Conservation (phyloP, 2,113 vertebrate genomes). For the Alaudala cheleensis region DNA sequence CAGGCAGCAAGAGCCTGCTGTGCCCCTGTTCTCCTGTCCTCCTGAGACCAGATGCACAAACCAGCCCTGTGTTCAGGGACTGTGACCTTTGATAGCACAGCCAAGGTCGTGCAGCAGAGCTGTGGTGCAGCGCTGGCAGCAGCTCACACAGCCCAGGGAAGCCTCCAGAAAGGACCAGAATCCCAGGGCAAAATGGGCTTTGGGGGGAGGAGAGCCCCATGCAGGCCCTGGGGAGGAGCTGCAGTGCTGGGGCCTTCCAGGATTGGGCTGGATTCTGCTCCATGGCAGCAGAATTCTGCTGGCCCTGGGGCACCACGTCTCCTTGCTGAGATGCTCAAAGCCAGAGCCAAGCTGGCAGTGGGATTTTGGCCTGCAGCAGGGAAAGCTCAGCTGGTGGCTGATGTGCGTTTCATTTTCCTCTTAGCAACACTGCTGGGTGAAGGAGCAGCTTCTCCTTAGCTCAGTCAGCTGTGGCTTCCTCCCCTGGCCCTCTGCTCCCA, state of each 20-base stretch:
- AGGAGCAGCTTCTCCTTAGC: not conserved
- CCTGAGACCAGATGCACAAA: not conserved
- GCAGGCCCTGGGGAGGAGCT: not conserved
- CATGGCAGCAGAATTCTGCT: accelerated
- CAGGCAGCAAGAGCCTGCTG: not conserved
- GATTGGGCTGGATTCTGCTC: not conserved
- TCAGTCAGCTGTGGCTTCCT: not conserved
- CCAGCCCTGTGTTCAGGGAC: not conserved
- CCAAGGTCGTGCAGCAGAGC: not conserved
- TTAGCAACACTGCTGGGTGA: not conserved
- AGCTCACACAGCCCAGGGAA: not conserved
- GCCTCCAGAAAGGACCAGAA: not conserved
- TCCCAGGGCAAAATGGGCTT: not conserved
- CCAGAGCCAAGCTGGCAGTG: not conserved
- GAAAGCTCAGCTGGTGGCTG: not conserved
- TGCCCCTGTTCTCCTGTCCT: not conserved
- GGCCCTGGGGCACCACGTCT: not conserved
- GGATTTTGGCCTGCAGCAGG: not conserved
- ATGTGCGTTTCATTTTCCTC: not conserved
- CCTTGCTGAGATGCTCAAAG: not conserved
- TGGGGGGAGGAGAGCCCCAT: accelerated
- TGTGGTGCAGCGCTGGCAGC: accelerated
- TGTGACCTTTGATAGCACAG: not conserved
- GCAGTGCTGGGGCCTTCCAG: not conserved
- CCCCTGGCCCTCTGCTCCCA: not conserved